Percentiles rank a stretch among this genome's conserved stretches.
phyloP scores from a whole-genome alignment of 2,113 vertebrate species.

The Chloroceryle aenea region DNA sequence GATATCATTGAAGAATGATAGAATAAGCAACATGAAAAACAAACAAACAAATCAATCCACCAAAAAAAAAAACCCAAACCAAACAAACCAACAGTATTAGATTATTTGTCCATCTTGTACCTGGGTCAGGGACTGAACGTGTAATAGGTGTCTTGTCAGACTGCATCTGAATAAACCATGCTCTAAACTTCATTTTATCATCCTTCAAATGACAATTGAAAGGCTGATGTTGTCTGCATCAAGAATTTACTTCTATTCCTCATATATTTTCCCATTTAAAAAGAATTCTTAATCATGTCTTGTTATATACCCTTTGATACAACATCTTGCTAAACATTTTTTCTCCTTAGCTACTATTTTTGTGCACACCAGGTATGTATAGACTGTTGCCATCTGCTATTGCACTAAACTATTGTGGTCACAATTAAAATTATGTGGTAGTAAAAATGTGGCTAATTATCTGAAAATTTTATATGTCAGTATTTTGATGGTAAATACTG shows the following conservation, averaged over 20 bases:
- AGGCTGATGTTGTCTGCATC: neutral
- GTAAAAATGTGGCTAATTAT: neutral
- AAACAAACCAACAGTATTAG: no score
- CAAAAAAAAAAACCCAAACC: no score
- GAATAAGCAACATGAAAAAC: neutral
- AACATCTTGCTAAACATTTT: neutral
- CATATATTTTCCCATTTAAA: neutral
- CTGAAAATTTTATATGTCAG: neutral
- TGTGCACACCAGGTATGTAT: neutral
- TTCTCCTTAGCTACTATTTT: neutral
- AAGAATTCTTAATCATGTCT: neutral
- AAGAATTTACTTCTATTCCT: neutral
- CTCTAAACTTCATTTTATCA: neutral
- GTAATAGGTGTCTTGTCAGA: neutral
- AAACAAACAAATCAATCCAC: no score
- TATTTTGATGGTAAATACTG: neutral
- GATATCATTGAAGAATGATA: neutral
- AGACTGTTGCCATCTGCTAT: neutral
- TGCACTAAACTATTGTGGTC: neutral
- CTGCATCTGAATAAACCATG: neutral
- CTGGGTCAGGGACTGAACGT: neutral
- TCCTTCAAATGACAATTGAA: neutral
- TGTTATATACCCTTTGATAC: neutral
- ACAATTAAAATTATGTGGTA: neutral
- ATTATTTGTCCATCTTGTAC: neutral